Percentiles rank a stretch among this genome's conserved stretches.
phyloP scores from a whole-genome alignment of 2,113 vertebrate genomes.

The Lampris megalopsis region DNA sequence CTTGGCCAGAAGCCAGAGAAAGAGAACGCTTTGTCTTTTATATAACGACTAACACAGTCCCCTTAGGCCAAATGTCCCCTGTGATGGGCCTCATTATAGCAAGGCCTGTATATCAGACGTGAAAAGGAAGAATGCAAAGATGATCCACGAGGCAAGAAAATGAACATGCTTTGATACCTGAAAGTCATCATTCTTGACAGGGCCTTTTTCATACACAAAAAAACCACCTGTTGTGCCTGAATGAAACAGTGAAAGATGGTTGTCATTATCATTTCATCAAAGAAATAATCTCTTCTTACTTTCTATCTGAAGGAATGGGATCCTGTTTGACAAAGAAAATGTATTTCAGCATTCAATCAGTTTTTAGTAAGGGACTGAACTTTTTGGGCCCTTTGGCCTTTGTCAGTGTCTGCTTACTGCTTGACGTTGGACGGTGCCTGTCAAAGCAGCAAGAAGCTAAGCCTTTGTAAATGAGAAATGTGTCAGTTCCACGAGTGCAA shows the following conservation, averaged over 20 bases:
- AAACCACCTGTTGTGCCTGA: background rate
- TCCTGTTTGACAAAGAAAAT: too few relatives aligned
- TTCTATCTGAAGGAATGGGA: too few relatives aligned
- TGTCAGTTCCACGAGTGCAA: background rate
- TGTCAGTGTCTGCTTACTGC: too few relatives aligned
- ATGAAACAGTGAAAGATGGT: background rate
- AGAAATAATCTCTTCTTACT: background rate
- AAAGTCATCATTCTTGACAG: constrained; percentile 19
- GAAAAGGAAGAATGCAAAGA: constrained; percentile 26
- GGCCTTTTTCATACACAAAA: background rate
- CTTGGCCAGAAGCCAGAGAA: constrained; percentile 43
- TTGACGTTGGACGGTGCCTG: too few relatives aligned
- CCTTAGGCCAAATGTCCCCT: constrained; percentile 31
- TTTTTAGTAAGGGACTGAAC: background rate
- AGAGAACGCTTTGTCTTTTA: constrained; percentile 38
- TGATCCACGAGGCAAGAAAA: constrained; percentile 21
- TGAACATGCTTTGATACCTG: constrained; percentile 7
- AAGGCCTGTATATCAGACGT: constrained; percentile 30
- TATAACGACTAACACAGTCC: background rate
- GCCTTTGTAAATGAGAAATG: background rate
- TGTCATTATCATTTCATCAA: constrained; percentile 12
- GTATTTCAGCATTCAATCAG: background rate
- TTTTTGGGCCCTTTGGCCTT: background rate
- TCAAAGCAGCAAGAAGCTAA: background rate
- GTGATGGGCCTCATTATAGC: constrained; percentile 22